Percentiles rank a stretch among this genome's conserved stretches.
phyloP scores from a whole-genome alignment of 2,888 invertebrate species.

The Unio pictorum region DNA sequence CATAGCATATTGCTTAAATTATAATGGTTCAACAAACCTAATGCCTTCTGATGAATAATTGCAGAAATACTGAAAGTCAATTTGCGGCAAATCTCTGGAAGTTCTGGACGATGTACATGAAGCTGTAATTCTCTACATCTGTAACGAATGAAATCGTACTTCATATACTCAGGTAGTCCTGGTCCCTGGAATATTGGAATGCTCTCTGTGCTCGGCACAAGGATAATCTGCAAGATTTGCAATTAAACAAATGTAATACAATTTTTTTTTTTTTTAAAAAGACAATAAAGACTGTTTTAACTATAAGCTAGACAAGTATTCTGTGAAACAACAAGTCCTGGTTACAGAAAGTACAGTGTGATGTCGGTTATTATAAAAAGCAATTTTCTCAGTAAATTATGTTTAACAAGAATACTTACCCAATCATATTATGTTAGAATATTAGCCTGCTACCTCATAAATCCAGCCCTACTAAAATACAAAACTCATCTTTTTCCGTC shows the following conservation, averaged over 20 bases:
- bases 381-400: too few species aligned
- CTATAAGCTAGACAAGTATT: too few species aligned
- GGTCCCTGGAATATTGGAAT: slow-evolving; percentile 84
- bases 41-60: slow-evolving; percentile 87
- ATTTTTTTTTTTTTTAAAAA: too few species aligned
- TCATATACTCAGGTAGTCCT: slow-evolving; percentile 75
- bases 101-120: slow-evolving; percentile 76
- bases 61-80: slow-evolving; percentile 89
- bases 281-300: too few species aligned
- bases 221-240: slow-evolving; percentile 77
- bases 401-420: too few species aligned
- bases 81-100: slow-evolving; percentile 86
- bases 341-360: too few species aligned
- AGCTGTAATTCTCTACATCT: slow-evolving; percentile 87
- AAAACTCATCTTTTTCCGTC: too few species aligned
- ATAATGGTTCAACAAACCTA: slow-evolving; percentile 74
- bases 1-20: not conserved
- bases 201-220: slow-evolving; percentile 77
- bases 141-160: slow-evolving; percentile 83
- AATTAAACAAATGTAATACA: not conserved
- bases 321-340: too few species aligned
- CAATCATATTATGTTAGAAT: too few species aligned
- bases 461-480: too few species aligned
- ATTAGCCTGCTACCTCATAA: too few species aligned
- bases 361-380: too few species aligned